These are phyloP conservation scores for Antheraea assamensis DNA, from an alignment of 2,888 invertebrate genomes.

Conservation along the genomic window DNA sequence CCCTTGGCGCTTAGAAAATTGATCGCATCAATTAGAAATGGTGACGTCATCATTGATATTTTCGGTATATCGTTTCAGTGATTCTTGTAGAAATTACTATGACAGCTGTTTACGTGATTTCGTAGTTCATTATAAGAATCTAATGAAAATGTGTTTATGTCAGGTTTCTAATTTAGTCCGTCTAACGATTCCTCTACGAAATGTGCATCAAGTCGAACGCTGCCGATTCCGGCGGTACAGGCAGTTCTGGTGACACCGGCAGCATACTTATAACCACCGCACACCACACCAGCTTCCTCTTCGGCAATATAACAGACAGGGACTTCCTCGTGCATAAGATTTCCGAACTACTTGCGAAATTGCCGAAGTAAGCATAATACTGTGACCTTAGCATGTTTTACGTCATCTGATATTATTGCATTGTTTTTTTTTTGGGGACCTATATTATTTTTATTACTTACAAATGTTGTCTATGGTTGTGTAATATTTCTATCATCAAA, in stretches of 20 bases:
- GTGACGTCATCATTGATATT: too few species aligned
- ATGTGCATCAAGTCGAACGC: slow-evolving; percentile 90
- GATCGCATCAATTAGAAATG: too few species aligned
- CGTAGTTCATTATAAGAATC: background rate
- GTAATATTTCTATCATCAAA: background rate
- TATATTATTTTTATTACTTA: background rate
- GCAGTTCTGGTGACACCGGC: slow-evolving; percentile 80
- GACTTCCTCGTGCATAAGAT: slow-evolving; percentile 95
- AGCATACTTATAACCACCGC: slow-evolving; percentile 92
- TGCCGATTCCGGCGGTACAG: slow-evolving; percentile 86
- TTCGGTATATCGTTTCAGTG: too few species aligned
- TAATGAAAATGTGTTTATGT: background rate
- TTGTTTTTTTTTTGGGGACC: background rate
- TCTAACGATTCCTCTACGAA: slow-evolving; percentile 94
- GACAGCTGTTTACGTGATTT: background rate
- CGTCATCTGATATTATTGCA: background rate
- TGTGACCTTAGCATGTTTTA: slow-evolving; percentile 10
- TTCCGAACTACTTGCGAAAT: slow-evolving; percentile 91
- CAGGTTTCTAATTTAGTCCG: slow-evolving; percentile 91
- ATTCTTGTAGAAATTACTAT: background rate
- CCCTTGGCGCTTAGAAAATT: too few species aligned
- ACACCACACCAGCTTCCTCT: slow-evolving; percentile 91
- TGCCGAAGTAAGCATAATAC: slow-evolving; percentile 66
- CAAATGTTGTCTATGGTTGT: background rate
- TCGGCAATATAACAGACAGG: slow-evolving; percentile 93